Percentiles rank a stretch among this genome's conserved stretches.
phyloP scores from a whole-genome alignment of 2,113 vertebrate genomes.

The Silurus glanis region DNA sequence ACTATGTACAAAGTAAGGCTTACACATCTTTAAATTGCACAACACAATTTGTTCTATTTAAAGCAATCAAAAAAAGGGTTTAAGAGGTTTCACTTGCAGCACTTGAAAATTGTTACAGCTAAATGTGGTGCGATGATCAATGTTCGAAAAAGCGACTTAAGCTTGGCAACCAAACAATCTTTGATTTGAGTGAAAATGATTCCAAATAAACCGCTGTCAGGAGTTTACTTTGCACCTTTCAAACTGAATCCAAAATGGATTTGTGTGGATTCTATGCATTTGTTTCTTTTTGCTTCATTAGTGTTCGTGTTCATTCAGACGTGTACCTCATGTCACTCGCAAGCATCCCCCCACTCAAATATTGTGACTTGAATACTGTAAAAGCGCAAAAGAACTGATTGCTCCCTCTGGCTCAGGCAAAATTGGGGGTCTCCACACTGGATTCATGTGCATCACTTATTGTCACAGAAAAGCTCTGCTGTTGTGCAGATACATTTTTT shows the following conservation, averaged over 20 bases:
- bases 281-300: constrained; percentile 66
- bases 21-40: constrained; percentile 89
- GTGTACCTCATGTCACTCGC: constrained; percentile 70
- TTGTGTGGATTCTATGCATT: not conserved
- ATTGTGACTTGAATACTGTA: constrained; percentile 79
- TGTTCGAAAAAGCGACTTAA: constrained; percentile 70
- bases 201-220: constrained; percentile 16
- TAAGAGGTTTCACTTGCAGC: constrained; percentile 69
- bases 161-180: constrained; percentile 77
- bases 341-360: constrained; percentile 60
- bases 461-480: constrained; percentile 60
- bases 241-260: not conserved
- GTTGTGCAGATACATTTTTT: constrained; percentile 63
- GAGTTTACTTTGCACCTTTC: not conserved
- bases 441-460: constrained; percentile 69
- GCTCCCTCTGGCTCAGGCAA: constrained; percentile 70
- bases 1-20: constrained; percentile 98
- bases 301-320: constrained; percentile 72
- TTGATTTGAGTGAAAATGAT: constrained; percentile 69
- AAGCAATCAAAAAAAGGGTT: constrained; percentile 75
- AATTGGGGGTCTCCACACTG: constrained; percentile 70
- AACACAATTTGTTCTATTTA: constrained; percentile 87
- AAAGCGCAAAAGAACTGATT: constrained; percentile 78
- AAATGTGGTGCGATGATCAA: constrained; percentile 64
- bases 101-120: constrained; percentile 57